Conservation (phyloP, 2,888 invertebrate genomes). For the Junonia oenone region DNA sequence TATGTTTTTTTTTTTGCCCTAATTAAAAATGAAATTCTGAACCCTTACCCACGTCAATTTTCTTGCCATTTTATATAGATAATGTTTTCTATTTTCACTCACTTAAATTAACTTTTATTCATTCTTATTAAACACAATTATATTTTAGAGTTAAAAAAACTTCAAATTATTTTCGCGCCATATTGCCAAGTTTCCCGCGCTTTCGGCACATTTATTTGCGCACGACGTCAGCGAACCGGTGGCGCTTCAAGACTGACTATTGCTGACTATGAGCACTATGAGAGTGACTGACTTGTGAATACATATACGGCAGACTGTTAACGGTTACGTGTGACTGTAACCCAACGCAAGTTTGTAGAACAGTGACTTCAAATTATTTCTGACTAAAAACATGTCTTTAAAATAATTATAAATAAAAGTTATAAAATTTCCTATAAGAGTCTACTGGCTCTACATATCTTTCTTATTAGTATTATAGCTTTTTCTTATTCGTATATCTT, state of each 20-base stretch:
- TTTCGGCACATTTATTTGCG: conserved; percentile 34
- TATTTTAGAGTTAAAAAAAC: conserved; percentile 8
- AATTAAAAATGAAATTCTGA: too few relatives aligned
- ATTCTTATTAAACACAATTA: conserved; percentile 18
- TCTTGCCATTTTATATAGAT: conserved; percentile 43
- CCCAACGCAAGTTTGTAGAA: background rate
- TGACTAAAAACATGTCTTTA: background rate
- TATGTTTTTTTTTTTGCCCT: too few relatives aligned
- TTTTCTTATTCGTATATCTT: too few relatives aligned
- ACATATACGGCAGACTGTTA: conserved; percentile 7
- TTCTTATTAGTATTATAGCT: background rate
- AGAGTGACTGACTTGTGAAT: conserved; percentile 19
- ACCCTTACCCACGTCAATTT: conserved; percentile 49
- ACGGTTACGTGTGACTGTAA: conserved; percentile 6
- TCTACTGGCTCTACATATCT: background rate
- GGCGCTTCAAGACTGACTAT: conserved; percentile 51
- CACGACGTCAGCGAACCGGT: conserved; percentile 43
- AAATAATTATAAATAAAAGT: too few relatives aligned
- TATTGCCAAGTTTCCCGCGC: conserved; percentile 63
- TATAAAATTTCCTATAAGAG: background rate
- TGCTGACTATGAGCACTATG: too few relatives aligned
- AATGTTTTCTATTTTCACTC: conserved; percentile 31
- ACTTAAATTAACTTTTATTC: conserved; percentile 2
- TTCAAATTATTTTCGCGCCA: conserved; percentile 54
- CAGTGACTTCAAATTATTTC: background rate